These are phyloP conservation scores for Sminthurinus aureus DNA, from an alignment of 2,888 invertebrate genomes.

Conservation along the genomic window DNA sequence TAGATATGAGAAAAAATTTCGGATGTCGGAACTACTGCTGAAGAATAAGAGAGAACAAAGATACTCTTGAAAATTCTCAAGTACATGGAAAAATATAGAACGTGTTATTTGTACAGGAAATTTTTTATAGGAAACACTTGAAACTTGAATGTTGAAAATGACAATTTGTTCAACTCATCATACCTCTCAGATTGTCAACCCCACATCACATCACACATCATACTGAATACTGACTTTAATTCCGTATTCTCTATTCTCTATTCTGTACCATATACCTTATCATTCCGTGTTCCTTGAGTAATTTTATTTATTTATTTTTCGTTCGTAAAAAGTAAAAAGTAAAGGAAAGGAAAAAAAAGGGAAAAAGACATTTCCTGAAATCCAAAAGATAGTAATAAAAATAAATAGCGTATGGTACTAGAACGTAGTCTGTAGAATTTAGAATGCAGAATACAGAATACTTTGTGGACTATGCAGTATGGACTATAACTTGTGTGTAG, in stretches of 20 bases:
- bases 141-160: not conserved
- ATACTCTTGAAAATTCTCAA: not conserved
- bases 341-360: not conserved
- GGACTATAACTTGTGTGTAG: too few species aligned
- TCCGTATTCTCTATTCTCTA: too few species aligned
- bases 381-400: too few species aligned
- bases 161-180: not conserved
- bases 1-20: not conserved
- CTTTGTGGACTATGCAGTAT: too few species aligned
- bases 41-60: not conserved
- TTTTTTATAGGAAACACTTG: not conserved
- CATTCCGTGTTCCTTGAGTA: not conserved
- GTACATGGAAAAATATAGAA: not conserved
- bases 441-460: too few species aligned
- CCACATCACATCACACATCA: not conserved
- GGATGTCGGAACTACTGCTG: not conserved
- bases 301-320: not conserved
- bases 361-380: too few species aligned
- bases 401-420: too few species aligned
- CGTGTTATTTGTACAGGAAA: not conserved
- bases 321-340: not conserved
- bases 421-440: too few species aligned
- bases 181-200: not conserved
- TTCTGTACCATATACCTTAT: too few species aligned
- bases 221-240: too few species aligned